These are phyloP conservation scores for Periophthalmodon schlosseri DNA, from an alignment of 2,113 vertebrate genomes.

Conservation along the genomic window DNA sequence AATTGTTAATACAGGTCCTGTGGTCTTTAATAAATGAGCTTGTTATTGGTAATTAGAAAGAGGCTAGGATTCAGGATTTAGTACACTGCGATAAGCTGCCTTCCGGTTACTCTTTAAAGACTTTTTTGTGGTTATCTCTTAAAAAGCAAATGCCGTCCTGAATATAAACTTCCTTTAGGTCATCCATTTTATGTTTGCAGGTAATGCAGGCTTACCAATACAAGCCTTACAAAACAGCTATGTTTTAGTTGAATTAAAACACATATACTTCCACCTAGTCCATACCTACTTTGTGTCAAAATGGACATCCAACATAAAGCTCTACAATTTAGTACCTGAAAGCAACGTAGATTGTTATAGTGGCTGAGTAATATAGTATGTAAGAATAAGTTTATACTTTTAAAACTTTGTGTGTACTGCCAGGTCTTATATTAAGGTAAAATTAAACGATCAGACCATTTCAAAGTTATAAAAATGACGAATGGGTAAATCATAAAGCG, in stretches of 20 bases:
- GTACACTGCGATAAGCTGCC: background rate
- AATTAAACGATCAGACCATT: background rate
- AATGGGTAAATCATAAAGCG: background rate
- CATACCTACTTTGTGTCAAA: background rate
- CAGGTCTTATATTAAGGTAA: background rate
- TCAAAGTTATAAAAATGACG: background rate
- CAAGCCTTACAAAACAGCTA: background rate
- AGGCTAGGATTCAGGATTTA: conserved; percentile 2
- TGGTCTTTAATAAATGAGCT: conserved; percentile 2
- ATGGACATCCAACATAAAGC: background rate
- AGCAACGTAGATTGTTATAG: background rate
- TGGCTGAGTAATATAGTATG: background rate
- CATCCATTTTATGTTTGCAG: background rate
- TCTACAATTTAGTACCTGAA: background rate
- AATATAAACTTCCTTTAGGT: background rate
- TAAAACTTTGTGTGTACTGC: background rate
- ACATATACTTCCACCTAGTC: background rate
- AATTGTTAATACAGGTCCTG: background rate
- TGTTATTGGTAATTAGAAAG: conserved; percentile 5
- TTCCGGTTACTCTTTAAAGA: background rate
- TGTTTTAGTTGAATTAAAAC: background rate
- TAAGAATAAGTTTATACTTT: background rate
- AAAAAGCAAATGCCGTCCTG: background rate
- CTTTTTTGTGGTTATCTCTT: background rate
- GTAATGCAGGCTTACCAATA: background rate